Conservation (phyloP, 2,113 vertebrate species). For the Monarcha castaneiventris region DNA sequence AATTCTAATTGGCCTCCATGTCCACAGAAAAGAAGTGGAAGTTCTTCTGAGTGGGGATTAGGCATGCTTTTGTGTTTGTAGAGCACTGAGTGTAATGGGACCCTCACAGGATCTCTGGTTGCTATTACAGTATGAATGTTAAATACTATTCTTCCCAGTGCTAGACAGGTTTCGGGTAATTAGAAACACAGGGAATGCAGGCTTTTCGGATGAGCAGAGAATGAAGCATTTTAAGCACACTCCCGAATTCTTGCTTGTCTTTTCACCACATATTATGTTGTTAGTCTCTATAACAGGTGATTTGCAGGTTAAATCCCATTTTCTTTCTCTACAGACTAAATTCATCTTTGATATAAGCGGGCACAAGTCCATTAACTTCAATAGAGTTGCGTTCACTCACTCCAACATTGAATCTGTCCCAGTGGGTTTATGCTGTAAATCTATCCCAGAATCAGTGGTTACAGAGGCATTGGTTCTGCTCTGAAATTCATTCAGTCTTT, state of each 20-base stretch:
- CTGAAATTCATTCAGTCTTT: conserved; percentile 37
- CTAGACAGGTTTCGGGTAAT: background rate
- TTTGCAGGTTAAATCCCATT: conserved; percentile 56
- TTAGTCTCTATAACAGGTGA: conserved; percentile 28
- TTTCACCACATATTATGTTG: conserved; percentile 11
- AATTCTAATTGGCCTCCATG: background rate
- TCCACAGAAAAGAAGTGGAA: background rate
- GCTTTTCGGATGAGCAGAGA: background rate
- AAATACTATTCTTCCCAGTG: background rate
- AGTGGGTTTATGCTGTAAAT: conserved; percentile 53
- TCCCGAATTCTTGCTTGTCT: background rate
- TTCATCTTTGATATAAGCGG: conserved; percentile 24
- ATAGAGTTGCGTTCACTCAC: conserved; percentile 19
- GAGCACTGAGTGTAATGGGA: background rate
- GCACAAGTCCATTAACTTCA: conserved; percentile 58
- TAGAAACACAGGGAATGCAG: conserved; percentile 22
- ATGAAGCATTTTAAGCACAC: background rate
- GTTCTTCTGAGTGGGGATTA: background rate
- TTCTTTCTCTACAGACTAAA: conserved; percentile 43
- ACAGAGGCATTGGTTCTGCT: conserved; percentile 16
- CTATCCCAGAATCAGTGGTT: conserved; percentile 45
- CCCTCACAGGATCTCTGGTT: conserved; percentile 1
- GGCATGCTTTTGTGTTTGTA: conserved; percentile 3
- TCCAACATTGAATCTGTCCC: conserved; percentile 42
- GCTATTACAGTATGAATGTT: background rate